Conservation (phyloP, 2,797 vertebrate genomes). For the Geotrypetes seraphini region DNA sequence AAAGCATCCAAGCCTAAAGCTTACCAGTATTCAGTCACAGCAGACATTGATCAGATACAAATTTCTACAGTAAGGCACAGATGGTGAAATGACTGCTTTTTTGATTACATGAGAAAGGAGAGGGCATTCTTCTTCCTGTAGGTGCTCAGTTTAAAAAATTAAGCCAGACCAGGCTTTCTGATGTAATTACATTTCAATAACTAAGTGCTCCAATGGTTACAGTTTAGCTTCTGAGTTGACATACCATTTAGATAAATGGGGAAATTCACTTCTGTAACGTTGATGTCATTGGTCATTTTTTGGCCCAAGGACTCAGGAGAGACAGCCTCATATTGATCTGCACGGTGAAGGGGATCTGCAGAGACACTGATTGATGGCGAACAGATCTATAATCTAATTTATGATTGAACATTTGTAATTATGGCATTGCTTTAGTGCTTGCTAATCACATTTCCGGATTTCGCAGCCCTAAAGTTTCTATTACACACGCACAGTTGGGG, state of each 20-base stretch:
- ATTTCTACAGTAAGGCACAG: neutral
- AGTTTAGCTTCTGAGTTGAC: constrained; percentile 33
- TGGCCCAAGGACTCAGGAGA: constrained; percentile 18
- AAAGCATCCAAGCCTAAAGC: no score
- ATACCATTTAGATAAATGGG: constrained; percentile 21
- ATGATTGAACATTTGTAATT: no score
- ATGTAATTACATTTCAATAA: constrained; percentile 1
- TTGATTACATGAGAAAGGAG: neutral
- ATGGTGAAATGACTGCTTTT: neutral
- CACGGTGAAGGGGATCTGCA: neutral
- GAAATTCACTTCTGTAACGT: constrained; percentile 4
- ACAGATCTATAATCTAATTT: no score
- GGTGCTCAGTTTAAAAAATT: constrained; percentile 1
- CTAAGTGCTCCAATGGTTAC: constrained; percentile 26
- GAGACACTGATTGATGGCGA: neutral
- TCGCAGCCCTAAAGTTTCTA: no score
- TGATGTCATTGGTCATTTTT: neutral
- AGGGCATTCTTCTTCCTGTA: no score
- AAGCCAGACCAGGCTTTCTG: neutral
- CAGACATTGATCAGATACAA: no score
- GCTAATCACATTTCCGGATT: no score
- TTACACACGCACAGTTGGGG: no score
- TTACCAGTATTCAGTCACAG: no score
- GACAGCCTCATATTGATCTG: constrained; percentile 13
- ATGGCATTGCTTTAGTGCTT: no score